phyloP scores from a whole-genome alignment of 92 coral and sea anemone genomes.

The Epizoanthus ramosus region DNA sequence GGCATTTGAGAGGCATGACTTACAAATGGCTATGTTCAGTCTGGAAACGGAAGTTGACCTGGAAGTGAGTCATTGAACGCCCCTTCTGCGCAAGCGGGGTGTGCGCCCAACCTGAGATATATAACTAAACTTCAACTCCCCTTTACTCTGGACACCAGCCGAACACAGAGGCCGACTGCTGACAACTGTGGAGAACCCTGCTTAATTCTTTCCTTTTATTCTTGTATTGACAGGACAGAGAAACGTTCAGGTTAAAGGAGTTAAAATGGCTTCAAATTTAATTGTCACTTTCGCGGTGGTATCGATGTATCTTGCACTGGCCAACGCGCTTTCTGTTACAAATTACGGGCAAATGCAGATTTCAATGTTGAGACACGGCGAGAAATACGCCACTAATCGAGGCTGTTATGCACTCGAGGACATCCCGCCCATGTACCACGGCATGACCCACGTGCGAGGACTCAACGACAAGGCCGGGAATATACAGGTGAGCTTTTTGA shows the following conservation, averaged over 20 bases:
- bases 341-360: constrained; percentile 72
- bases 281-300: neutral
- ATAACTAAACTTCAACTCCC: no score
- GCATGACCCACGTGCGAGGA: constrained; percentile 95
- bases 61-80: no score
- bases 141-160: no score
- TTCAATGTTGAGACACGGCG: constrained; percentile 90
- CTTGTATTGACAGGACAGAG: no score
- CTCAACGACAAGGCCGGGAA: constrained; percentile 75
- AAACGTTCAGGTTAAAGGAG: neutral
- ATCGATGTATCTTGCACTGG: neutral
- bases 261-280: neutral
- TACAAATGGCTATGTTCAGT: no score
- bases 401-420: constrained; percentile 78
- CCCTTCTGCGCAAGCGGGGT: no score
- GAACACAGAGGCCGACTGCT: no score
- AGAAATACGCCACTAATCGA: constrained; percentile 86
- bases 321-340: constrained; percentile 59
- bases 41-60: no score
- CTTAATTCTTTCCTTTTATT: no score
- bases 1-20: no score
- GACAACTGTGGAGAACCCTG: no score
- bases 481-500: constrained; percentile 10
- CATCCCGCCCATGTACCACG: constrained; percentile 85
- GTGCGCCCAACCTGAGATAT: no score